Percentiles rank a stretch among this genome's conserved stretches.
Conservation (phyloP, 2,113 vertebrate genomes). For the Cyanoramphus novaezelandiae region DNA sequence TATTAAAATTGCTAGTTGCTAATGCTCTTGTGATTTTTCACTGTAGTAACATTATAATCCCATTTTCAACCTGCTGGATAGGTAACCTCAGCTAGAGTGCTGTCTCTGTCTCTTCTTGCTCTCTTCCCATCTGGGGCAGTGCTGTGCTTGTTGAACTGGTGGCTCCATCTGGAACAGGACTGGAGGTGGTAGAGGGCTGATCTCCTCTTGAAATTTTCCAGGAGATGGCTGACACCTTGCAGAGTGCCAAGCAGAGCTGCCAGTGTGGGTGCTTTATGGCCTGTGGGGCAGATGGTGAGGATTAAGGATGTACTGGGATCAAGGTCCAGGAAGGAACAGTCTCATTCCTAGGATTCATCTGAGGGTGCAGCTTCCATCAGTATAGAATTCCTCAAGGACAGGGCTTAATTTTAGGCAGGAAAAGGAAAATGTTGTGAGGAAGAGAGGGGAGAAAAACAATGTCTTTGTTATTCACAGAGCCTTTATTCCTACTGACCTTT, state of each 20-base stretch:
- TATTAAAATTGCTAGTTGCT: not conserved
- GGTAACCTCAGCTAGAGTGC: not conserved
- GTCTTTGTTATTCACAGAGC: not conserved
- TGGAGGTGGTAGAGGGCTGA: not conserved
- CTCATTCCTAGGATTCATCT: not conserved
- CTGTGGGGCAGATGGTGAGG: not conserved
- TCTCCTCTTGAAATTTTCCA: not conserved
- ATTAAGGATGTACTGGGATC: not conserved
- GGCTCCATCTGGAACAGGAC: not conserved
- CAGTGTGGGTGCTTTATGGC: not conserved
- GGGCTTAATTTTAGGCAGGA: not conserved
- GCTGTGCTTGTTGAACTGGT: not conserved
- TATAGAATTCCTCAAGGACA: not conserved
- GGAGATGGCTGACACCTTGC: not conserved
- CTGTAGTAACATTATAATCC: not conserved
- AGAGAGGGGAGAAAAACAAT: not conserved
- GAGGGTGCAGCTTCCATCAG: not conserved
- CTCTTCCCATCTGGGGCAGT: not conserved
- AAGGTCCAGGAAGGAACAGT: not conserved
- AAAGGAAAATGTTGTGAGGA: not conserved
- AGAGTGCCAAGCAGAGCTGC: not conserved
- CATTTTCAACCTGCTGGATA: not conserved
- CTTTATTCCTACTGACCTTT: not conserved
- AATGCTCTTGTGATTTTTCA: not conserved
- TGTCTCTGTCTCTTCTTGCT: not conserved